Conservation (phyloP, 2,113 vertebrate species). For the rat (Rattus norvegicus) region GRCr8 NC_086036.1:24321501-24322000, state of each 20-base stretch:
- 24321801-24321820: too few relatives aligned
- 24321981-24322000: accelerated
- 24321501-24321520: constrained; percentile 10
- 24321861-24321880: not conserved
- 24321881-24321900: not conserved
- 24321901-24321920: not conserved
- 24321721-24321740: not conserved
- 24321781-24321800: not conserved
- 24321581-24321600: not conserved
- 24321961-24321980: not conserved
- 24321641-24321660: constrained; percentile 42
- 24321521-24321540: not conserved
- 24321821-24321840: not conserved
- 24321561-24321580: not conserved
- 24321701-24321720: not conserved
- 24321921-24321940: not conserved
- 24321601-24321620: not conserved
- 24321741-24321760: not conserved
- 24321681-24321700: not conserved
- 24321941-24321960: not conserved
- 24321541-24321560: constrained; percentile 20
- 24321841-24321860: not conserved
- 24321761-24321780: not conserved
- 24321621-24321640: not conserved
- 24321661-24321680: not conserved